A percentile compares a stretch with the other conserved stretches of the same genome.
These are phyloP conservation scores for Brachionus manjavacas DNA, from an alignment of 1,140 invertebrate genomes.

Conservation along the genomic window DNA sequence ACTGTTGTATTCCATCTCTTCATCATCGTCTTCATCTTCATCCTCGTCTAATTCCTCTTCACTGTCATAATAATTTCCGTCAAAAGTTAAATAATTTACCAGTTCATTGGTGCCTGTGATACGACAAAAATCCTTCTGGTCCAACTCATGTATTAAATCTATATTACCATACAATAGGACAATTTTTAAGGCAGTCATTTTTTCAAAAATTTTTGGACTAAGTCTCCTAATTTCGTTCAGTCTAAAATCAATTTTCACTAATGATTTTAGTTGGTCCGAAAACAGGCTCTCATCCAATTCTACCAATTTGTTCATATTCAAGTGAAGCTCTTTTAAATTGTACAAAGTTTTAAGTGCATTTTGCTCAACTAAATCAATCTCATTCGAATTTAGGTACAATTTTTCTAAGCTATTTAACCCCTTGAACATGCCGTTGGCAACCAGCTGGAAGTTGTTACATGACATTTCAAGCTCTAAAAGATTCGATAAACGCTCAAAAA, in stretches of 20 bases:
- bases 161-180: conserved; percentile 17
- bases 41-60: conserved; percentile 14
- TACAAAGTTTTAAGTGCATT: neutral
- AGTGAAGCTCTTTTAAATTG: conserved; percentile 1
- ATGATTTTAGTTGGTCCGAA: neutral
- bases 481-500: neutral
- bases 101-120: neutral
- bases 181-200: neutral
- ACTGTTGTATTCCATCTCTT: conserved; percentile 26
- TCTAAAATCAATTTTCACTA: neutral
- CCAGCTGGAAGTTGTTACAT: neutral
- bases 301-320: conserved; percentile 12
- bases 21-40: neutral
- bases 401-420: neutral
- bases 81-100: conserved; percentile 1
- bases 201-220: neutral
- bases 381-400: conserved; percentile 13
- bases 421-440: neutral
- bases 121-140: neutral
- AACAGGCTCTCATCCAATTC: neutral
- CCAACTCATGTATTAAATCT: conserved; percentile 19
- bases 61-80: conserved; percentile 22
- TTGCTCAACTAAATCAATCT: neutral
- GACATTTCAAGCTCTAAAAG: neutral
- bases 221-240: neutral